These are phyloP conservation scores for Oppia nitens DNA, from an alignment of 1,140 invertebrate species.

Conservation along the genomic window DNA sequence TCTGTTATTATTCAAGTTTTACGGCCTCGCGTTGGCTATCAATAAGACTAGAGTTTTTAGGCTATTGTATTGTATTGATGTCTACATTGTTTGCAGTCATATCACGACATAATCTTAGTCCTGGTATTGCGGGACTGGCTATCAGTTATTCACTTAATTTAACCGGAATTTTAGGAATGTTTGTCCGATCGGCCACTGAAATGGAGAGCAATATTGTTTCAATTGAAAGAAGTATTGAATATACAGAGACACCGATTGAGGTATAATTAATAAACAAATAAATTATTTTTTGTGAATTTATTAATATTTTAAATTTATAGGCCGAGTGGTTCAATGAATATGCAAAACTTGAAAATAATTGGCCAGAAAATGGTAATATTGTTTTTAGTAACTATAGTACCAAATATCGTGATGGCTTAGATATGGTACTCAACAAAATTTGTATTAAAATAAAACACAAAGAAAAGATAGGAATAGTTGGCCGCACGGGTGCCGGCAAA, in stretches of 20 bases:
- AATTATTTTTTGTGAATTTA: too few relatives aligned
- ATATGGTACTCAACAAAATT: slow-evolving; percentile 56
- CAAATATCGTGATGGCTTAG: slow-evolving; percentile 57
- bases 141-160: slow-evolving; percentile 74
- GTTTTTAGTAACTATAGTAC: slow-evolving; percentile 57
- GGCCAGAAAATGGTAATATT: slow-evolving; percentile 58
- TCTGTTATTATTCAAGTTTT: slow-evolving; percentile 28
- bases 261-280: slow-evolving; percentile 19
- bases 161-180: slow-evolving; percentile 38
- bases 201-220: slow-evolving; percentile 46
- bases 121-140: slow-evolving; percentile 69
- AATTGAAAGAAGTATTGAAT: slow-evolving; percentile 44
- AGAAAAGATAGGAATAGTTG: slow-evolving; percentile 59
- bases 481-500: slow-evolving; percentile 41
- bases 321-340: background rate
- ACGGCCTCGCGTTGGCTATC: slow-evolving; percentile 27
- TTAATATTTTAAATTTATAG: too few relatives aligned
- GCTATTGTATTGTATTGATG: slow-evolving; percentile 28
- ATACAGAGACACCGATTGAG: slow-evolving; percentile 44
- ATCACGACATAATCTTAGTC: slow-evolving; percentile 42
- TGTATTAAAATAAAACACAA: slow-evolving; percentile 49
- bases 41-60: slow-evolving; percentile 28
- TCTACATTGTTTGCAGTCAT: slow-evolving; percentile 70
- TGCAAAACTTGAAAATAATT: slow-evolving; percentile 37
- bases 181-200: slow-evolving; percentile 41